A percentile compares a stretch with the other conserved stretches of the same genome.
These are phyloP conservation scores for Leuciscus waleckii DNA, from an alignment of 2,797 vertebrate genomes.

Conservation along the genomic window DNA sequence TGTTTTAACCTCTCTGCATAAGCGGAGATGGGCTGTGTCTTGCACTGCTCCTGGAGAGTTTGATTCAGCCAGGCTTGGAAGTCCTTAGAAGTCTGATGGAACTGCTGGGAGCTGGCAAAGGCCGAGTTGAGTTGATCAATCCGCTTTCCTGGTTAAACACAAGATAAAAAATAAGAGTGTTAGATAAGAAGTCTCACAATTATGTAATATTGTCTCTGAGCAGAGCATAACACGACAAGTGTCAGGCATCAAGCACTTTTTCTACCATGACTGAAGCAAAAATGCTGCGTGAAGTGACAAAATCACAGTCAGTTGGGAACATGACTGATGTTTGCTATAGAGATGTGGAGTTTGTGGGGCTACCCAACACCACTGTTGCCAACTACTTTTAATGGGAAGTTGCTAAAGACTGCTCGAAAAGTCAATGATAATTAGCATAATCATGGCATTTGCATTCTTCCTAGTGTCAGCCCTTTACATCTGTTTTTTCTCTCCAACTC, in stretches of 20 bases:
- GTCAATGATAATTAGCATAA: background rate
- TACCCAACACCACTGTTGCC: background rate
- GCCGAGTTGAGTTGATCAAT: constrained; percentile 91
- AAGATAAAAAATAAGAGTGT: constrained; percentile 10
- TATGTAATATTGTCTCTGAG: background rate
- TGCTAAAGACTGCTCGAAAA: background rate
- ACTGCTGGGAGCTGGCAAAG: constrained; percentile 92
- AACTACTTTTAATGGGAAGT: background rate
- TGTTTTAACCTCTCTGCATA: constrained; percentile 81
- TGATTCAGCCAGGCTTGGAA: constrained; percentile 90
- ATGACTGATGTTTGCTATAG: background rate
- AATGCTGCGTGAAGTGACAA: background rate
- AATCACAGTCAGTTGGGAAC: background rate
- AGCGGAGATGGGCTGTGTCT: constrained; percentile 80
- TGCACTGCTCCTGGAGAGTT: constrained; percentile 84
- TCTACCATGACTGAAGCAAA: background rate
- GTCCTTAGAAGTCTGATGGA: constrained; percentile 93
- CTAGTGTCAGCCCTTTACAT: background rate
- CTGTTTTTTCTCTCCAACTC: background rate
- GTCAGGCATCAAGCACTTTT: background rate
- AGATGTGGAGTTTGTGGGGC: background rate
- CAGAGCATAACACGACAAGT: background rate
- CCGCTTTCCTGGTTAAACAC: constrained; percentile 80
- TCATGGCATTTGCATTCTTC: background rate
- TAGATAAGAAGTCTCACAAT: background rate